phyloP scores from a whole-genome alignment of 2,113 vertebrate species.

The Ctenodactylus gundi region DNA sequence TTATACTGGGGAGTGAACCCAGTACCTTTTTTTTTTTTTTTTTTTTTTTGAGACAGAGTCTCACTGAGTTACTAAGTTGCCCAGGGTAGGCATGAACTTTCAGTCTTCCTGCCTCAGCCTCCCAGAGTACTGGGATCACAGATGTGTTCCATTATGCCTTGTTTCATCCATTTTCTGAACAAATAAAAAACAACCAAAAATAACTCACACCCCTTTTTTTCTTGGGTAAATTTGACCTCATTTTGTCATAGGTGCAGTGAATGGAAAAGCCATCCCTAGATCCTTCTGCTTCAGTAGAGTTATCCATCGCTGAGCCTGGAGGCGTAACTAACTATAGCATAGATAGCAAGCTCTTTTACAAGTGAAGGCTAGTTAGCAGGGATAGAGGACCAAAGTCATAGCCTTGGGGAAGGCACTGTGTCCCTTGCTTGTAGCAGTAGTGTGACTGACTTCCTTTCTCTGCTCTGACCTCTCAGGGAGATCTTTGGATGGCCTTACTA shows the following conservation, averaged over 20 bases:
- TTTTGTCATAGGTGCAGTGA: slow-evolving; percentile 52
- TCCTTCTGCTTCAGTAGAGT: neutral
- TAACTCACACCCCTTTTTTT: neutral
- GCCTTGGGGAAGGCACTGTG: neutral
- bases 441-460: neutral
- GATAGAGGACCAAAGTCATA: neutral
- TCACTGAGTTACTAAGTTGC: no score
- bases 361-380: neutral
- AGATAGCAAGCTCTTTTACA: slow-evolving; percentile 11
- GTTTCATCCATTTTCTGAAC: slow-evolving; percentile 65
- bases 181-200: slow-evolving; percentile 47
- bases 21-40: no score
- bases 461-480: neutral
- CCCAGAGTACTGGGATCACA: no score
- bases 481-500: neutral
- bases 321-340: neutral
- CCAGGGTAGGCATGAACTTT: no score
- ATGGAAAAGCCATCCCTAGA: slow-evolving; percentile 25
- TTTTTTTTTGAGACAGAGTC: no score
- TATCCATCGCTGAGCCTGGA: neutral
- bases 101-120: no score
- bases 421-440: neutral
- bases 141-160: no score
- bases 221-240: slow-evolving; percentile 4
- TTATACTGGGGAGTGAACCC: no score